Evolutionary conservation across 2,113 vertebrate species (phyloP).

Genomic region (Chionomys nivalis): DNA sequence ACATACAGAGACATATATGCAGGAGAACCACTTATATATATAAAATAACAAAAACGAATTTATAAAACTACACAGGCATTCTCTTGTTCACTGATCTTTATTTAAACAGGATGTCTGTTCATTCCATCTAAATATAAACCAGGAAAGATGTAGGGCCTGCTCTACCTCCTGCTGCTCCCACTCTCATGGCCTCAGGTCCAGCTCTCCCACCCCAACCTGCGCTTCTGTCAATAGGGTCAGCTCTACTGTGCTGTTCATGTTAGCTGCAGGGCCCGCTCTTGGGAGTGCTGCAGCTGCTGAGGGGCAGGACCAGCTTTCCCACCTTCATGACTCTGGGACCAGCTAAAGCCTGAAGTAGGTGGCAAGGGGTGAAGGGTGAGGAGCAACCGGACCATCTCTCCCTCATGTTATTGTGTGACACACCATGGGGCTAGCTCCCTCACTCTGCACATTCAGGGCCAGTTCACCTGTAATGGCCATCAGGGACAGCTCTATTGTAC

Average conservation of each 20-base stretch:
- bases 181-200: background rate
- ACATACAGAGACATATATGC: no score
- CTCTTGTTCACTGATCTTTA: no score
- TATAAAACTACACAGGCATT: no score
- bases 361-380: background rate
- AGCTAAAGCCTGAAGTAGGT: background rate
- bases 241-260: background rate
- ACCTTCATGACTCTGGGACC: background rate
- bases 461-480: background rate
- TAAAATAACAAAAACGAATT: no score
- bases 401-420: background rate
- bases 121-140: no score
- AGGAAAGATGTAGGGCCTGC: no score
- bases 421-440: background rate
- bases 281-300: background rate
- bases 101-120: no score
- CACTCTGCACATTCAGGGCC: background rate
- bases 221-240: background rate
- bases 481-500: background rate
- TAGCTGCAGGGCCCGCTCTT: background rate
- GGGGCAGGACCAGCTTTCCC: background rate
- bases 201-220: background rate
- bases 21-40: no score
- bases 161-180: no score
- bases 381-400: background rate